phyloP scores from a whole-genome alignment of 1,140 invertebrate genomes.

The Rhagoletis pomonella region DNA sequence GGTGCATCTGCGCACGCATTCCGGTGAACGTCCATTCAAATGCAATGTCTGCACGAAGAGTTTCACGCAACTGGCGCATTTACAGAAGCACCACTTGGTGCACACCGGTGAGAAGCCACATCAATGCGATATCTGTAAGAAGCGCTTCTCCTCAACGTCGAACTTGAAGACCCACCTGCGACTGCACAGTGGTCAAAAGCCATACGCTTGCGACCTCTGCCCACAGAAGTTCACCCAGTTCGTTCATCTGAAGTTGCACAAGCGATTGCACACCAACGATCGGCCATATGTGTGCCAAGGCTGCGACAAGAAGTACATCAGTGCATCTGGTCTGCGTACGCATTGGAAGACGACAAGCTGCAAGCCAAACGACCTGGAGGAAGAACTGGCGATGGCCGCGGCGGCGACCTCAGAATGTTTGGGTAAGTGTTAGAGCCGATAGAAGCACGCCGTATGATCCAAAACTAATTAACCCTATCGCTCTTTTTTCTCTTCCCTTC shows the following conservation, averaged over 20 bases:
- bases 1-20: constrained; percentile 97
- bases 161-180: constrained; percentile 99
- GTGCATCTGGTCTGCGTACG: constrained; percentile 94
- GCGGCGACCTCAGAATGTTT: constrained; percentile 82
- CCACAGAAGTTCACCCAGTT: constrained; percentile 99
- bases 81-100: constrained; percentile 98
- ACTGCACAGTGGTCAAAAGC: constrained; percentile 96
- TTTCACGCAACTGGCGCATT: constrained; percentile 96
- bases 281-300: constrained; percentile 97
- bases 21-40: constrained; percentile 97
- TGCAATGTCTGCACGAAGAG: constrained; percentile 97
- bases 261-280: constrained; percentile 97
- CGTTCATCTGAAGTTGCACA: constrained; percentile 98
- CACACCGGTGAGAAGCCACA: constrained; percentile 99
- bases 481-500: constrained; percentile 6
- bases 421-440: constrained; percentile 76
- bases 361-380: constrained; percentile 89
- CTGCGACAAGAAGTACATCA: constrained; percentile 98
- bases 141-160: constrained; percentile 97
- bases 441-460: no score
- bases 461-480: not conserved
- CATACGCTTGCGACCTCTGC: constrained; percentile 97
- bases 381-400: constrained; percentile 85
- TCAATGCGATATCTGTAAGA: constrained; percentile 97
- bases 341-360: constrained; percentile 98